Evolutionary conservation across 2,113 vertebrate species (phyloP).

Genomic region (Mungos mungo): DNA sequence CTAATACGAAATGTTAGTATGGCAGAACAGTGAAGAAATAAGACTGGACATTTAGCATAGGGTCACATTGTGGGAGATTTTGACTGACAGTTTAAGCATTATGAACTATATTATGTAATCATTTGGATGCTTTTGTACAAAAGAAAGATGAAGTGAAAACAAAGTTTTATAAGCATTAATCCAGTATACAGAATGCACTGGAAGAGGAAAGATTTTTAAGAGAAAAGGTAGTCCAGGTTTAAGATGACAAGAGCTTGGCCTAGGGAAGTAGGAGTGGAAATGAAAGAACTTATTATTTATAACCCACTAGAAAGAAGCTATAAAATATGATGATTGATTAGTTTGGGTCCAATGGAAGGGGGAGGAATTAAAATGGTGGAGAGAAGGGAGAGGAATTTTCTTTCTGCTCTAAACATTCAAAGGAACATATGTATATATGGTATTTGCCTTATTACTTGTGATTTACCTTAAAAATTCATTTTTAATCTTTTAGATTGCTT

Average conservation of each 20-base stretch:
- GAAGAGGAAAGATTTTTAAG: neutral
- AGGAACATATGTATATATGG: neutral
- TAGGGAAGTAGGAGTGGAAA: neutral
- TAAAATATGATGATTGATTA: conserved; percentile 13
- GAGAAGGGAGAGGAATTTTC: neutral
- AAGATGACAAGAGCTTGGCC: neutral
- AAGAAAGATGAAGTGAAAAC: conserved; percentile 2
- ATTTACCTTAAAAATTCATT: conserved; percentile 23
- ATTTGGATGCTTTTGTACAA: neutral
- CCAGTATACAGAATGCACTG: neutral
- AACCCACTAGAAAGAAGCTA: neutral
- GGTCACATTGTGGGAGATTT: neutral
- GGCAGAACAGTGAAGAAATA: conserved; percentile 2
- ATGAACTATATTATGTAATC: conserved; percentile 18
- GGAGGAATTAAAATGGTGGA: conserved; percentile 1
- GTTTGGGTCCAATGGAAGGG: neutral
- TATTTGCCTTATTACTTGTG: neutral
- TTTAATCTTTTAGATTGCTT: neutral
- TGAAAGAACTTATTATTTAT: neutral
- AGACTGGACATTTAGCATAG: conserved; percentile 10
- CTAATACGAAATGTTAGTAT: neutral
- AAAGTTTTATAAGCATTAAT: neutral
- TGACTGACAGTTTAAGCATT: neutral
- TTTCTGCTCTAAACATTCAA: conserved; percentile 43
- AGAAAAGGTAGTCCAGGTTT: neutral